Conservation (phyloP, 2,888 invertebrate species). For the Lepidochrysops patricia region DNA sequence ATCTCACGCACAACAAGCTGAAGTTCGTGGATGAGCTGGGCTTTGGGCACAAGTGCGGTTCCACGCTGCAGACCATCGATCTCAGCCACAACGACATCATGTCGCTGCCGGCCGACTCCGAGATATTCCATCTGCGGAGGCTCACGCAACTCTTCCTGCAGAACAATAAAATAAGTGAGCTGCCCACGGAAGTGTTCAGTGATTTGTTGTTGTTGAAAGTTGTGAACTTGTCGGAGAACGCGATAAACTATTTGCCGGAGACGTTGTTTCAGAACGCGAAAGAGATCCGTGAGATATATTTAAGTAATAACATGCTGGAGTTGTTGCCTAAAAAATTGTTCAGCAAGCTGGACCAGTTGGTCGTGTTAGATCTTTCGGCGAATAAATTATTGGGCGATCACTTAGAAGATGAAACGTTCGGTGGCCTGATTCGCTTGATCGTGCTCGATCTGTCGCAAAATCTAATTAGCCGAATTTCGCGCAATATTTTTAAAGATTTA, state of each 20-base stretch:
- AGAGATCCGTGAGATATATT: constrained; percentile 87
- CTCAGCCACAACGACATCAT: constrained; percentile 87
- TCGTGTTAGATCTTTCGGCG: constrained; percentile 88
- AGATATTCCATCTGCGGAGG: constrained; percentile 83
- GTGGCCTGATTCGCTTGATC: constrained; percentile 88
- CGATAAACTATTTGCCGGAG: constrained; percentile 85
- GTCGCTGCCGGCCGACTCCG: constrained; percentile 82
- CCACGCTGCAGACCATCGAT: constrained; percentile 86
- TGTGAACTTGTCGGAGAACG: constrained; percentile 90
- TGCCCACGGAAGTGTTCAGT: constrained; percentile 84
- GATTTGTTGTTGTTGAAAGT: constrained; percentile 86
- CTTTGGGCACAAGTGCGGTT: constrained; percentile 75
- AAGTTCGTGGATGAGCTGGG: constrained; percentile 85
- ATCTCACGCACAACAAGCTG: constrained; percentile 89
- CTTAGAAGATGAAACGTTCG: constrained; percentile 89
- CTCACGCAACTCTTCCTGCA: constrained; percentile 87
- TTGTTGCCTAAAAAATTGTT: constrained; percentile 89
- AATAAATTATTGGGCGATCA: constrained; percentile 91
- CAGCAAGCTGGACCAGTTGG: constrained; percentile 87
- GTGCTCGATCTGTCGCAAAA: constrained; percentile 91
- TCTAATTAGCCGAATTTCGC: constrained; percentile 84
- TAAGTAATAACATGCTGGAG: constrained; percentile 89
- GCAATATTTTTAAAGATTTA: constrained; percentile 88
- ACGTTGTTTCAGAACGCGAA: constrained; percentile 86
- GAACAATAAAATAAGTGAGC: constrained; percentile 86